Evolutionary conservation across 1,140 invertebrate species (phyloP).

Genomic region (Camponotus floridanus): DNA sequence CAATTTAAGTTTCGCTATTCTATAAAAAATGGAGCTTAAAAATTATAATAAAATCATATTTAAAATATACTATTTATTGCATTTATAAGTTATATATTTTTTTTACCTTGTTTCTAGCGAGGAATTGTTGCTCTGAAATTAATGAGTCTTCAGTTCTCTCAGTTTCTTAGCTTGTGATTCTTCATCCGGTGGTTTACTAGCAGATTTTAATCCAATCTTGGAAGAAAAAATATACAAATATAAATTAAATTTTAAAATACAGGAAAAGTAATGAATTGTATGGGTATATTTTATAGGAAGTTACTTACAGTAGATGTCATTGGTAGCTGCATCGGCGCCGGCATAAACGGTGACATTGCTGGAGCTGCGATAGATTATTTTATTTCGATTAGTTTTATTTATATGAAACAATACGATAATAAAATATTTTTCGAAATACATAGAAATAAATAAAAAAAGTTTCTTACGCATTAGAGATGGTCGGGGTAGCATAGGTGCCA

Average conservation of each 20-base stretch:
- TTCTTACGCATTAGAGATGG: slow-evolving; percentile 87
- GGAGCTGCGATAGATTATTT: slow-evolving; percentile 82
- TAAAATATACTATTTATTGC: slow-evolving; percentile 58
- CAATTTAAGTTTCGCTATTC: background rate
- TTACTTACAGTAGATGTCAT: slow-evolving; percentile 78
- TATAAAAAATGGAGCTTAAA: slow-evolving; percentile 32
- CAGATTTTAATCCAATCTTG: slow-evolving; percentile 85
- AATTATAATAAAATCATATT: slow-evolving; percentile 43
- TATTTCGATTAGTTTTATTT: slow-evolving; percentile 1
- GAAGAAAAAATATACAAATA: slow-evolving; percentile 28
- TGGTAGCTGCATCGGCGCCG: slow-evolving; percentile 83
- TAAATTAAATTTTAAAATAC: slow-evolving; percentile 18
- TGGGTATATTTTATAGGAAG: slow-evolving; percentile 15
- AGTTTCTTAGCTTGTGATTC: slow-evolving; percentile 95
- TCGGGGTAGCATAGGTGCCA: slow-evolving; percentile 88
- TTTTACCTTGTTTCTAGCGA: slow-evolving; percentile 89
- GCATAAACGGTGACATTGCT: slow-evolving; percentile 85
- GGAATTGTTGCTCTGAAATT: slow-evolving; percentile 94
- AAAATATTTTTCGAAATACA: background rate
- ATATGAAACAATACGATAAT: background rate
- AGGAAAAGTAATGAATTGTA: background rate
- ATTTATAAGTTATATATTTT: slow-evolving; percentile 29
- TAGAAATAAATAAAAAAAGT: slow-evolving; percentile 20
- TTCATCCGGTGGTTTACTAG: slow-evolving; percentile 88
- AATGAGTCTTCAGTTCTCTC: slow-evolving; percentile 97